Base-by-base conservation (phyloP, 2,797 vertebrate genomes). In the Sebastes baramenuke region DNA sequence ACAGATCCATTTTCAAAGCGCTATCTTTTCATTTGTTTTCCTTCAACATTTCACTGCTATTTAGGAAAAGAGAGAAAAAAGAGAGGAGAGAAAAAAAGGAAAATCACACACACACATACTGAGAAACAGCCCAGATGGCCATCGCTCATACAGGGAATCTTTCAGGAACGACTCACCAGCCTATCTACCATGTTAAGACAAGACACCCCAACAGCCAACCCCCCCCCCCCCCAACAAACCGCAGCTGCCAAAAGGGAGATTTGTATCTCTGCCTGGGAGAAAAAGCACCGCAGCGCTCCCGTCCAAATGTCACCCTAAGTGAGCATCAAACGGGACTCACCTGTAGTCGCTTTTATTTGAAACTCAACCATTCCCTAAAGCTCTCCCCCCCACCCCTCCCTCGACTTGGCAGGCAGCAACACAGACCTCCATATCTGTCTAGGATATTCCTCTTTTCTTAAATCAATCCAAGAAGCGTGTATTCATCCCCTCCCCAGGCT, bases 21-120 rank as follows among this genome's bases (percentile, higher is more conserved):
- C 83, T 91, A 91, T 94, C 91, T 95, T 90, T 95, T 93, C 85
- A 90, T 95, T 95, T 95, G 87, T 95, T 95, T 95, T 92, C 80
- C 81, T 89, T 92, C 59, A 86, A 91, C 82, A 81, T 92, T 91
- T 94, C 90, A 90, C 88, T 88, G 86, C 85, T 89, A 77, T 91
- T 94, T 90, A 85, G 83, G 76, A 38, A 38, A 38, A 88, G 42
- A 64, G 79, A 74, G 81, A 38, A 72, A 83, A 85, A 82, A 81
- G 46, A 71, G 18, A 34, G 66, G 64, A 32, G 61, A 32, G 67
- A 42, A 61, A 2, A 70, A 77, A 75, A 76, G 46, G 32, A 56
- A 84, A 90, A 75, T 25, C 71, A 62, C 72, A 67, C 80, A 60
- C 36, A 34, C 30, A 11, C 65, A 66, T 12, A 58, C 62, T 74